Percentiles rank a stretch among this genome's conserved stretches.
Evolutionary conservation across 2,888 invertebrate genomes (phyloP).

Genomic region (Silvanus unidentatus): DNA sequence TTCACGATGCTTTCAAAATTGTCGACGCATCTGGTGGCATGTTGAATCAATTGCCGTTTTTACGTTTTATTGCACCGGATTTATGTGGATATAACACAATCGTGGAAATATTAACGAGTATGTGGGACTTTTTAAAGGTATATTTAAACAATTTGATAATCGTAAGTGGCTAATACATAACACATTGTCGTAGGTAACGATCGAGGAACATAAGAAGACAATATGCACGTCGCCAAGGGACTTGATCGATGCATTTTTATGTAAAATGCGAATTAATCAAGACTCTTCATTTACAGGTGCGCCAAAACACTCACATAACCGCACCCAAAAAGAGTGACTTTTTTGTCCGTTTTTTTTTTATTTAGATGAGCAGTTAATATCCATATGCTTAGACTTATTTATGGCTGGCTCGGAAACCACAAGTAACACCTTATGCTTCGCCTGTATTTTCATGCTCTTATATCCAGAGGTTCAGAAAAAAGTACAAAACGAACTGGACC

Average conservation of each 20-base stretch:
- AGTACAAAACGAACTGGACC: slow-evolving; percentile 57
- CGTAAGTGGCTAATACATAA: neutral
- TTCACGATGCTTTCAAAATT: slow-evolving; percentile 58
- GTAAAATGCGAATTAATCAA: slow-evolving; percentile 50
- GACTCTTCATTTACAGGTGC: slow-evolving; percentile 46
- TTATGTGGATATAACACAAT: slow-evolving; percentile 57
- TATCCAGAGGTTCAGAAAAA: slow-evolving; percentile 53
- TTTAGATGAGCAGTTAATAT: slow-evolving; percentile 40
- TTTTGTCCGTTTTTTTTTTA: slow-evolving; percentile 4
- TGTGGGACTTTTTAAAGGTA: slow-evolving; percentile 55
- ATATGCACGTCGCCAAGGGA: slow-evolving; percentile 50
- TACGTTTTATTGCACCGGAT: slow-evolving; percentile 59
- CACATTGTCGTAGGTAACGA: slow-evolving; percentile 47
- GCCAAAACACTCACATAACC: too few species aligned
- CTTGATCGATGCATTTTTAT: slow-evolving; percentile 60
- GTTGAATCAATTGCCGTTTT: slow-evolving; percentile 62
- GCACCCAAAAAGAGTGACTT: neutral
- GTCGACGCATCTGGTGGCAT: slow-evolving; percentile 63
- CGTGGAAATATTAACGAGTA: slow-evolving; percentile 47
- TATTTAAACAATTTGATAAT: neutral
- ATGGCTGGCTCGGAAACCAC: slow-evolving; percentile 69
- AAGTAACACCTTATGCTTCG: slow-evolving; percentile 57
- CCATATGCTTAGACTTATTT: slow-evolving; percentile 59
- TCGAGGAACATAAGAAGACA: slow-evolving; percentile 50
- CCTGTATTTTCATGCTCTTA: slow-evolving; percentile 54